Conservation (phyloP, 2,797 vertebrate species). For the Chaunax sp. region DNA sequence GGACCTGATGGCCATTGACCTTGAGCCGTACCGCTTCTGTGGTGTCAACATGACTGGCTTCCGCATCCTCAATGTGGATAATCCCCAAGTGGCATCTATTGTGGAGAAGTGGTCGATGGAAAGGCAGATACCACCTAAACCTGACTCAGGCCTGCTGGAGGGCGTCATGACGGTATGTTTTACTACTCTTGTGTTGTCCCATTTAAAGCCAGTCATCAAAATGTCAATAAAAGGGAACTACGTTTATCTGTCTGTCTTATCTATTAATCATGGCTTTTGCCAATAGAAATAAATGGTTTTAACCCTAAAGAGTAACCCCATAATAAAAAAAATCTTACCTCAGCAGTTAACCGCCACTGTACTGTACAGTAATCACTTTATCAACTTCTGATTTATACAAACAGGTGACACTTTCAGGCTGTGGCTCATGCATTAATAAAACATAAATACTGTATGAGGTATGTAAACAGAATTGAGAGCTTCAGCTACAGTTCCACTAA, state of each 20-base stretch:
- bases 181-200: conserved; percentile 37
- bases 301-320: not conserved
- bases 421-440: conserved; percentile 2
- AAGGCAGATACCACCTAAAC: conserved; percentile 89
- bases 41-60: conserved; percentile 99
- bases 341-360: too few species aligned
- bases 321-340: not conserved
- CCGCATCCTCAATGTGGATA: conserved; percentile 97
- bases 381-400: not conserved
- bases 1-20: conserved; percentile 97
- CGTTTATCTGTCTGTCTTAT: not conserved
- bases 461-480: conserved; percentile 7
- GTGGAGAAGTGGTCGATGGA: conserved; percentile 99
- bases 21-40: conserved; percentile 98
- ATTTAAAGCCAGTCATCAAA: conserved; percentile 22
- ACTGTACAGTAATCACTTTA: not conserved
- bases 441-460: not conserved
- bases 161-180: conserved; percentile 98
- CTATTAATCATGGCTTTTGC: not conserved
- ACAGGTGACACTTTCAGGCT: conserved; percentile 1
- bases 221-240: not conserved
- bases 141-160: conserved; percentile 92
- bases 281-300: not conserved
- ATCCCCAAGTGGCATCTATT: conserved; percentile 93
- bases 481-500: not conserved